Conservation (phyloP, 2,113 vertebrate genomes). For the Atherinomorus stipes region DNA sequence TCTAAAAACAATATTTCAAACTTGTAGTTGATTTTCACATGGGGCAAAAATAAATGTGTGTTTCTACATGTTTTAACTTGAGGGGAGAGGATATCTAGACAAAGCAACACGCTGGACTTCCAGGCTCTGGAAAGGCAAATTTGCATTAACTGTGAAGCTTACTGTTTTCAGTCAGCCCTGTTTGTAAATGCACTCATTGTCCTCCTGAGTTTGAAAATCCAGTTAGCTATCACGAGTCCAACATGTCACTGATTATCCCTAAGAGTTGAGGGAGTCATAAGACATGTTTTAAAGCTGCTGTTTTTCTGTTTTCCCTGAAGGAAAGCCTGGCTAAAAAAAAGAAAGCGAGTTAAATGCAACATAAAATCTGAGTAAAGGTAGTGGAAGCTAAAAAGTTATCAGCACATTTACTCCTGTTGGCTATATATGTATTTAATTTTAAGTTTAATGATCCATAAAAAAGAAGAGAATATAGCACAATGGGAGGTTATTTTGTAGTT, state of each 20-base stretch:
- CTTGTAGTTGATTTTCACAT: conserved; percentile 37
- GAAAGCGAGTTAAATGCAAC: neutral
- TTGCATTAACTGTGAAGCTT: conserved; percentile 65
- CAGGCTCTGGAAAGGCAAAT: conserved; percentile 41
- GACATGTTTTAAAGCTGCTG: conserved; percentile 75
- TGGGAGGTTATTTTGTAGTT: neutral
- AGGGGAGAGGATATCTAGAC: conserved; percentile 35
- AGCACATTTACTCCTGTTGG: neutral
- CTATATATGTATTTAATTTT: neutral
- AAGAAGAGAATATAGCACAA: too few relatives aligned
- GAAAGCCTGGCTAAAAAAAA: conserved; percentile 16
- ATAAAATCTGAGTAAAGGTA: neutral
- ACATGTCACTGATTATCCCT: conserved; percentile 83
- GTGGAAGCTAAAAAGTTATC: too few relatives aligned
- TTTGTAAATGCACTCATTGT: conserved; percentile 83
- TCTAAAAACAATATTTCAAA: conserved; percentile 30
- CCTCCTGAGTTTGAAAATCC: conserved; percentile 76
- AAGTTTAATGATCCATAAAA: neutral
- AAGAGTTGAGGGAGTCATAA: conserved; percentile 80
- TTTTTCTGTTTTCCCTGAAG: conserved; percentile 44
- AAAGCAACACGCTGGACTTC: conserved; percentile 25
- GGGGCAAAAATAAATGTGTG: conserved; percentile 38
- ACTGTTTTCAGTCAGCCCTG: conserved; percentile 54
- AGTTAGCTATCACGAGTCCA: conserved; percentile 84
- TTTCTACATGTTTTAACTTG: conserved; percentile 46